Evolutionary conservation across 2,113 vertebrate species (phyloP).

Genomic region (Istiophorus platypterus): DNA sequence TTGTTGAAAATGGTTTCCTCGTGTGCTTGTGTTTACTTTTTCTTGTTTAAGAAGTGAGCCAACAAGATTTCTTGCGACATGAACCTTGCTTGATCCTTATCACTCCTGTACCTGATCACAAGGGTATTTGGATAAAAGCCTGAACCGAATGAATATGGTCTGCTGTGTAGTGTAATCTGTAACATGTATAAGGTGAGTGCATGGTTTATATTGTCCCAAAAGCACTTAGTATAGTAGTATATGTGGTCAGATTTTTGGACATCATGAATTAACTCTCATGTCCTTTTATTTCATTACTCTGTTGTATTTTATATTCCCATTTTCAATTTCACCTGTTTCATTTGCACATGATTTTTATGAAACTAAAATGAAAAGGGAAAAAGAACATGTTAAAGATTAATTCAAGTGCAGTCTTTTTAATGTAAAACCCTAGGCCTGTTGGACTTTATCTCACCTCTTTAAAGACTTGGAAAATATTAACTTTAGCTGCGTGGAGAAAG

Average conservation of each 20-base stretch:
- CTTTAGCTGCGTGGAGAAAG: conserved; percentile 1
- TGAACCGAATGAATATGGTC: not conserved
- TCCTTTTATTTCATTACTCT: not conserved
- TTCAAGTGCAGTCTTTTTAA: not conserved
- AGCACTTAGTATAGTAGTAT: not conserved
- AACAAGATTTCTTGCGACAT: not conserved
- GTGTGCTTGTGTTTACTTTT: not conserved
- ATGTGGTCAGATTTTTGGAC: not conserved
- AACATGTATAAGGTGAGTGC: not conserved
- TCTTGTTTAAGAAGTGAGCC: not conserved
- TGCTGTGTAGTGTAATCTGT: not conserved
- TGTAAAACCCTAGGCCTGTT: conserved; percentile 30
- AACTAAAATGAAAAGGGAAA: not conserved
- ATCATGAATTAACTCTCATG: not conserved
- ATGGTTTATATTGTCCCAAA: not conserved
- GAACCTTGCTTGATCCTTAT: conserved; percentile 17
- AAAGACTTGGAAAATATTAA: conserved; percentile 66
- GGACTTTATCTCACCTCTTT: conserved; percentile 61
- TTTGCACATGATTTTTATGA: conserved; percentile 1
- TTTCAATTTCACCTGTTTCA: not conserved
- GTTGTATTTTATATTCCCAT: not conserved
- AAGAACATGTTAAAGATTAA: conserved; percentile 63
- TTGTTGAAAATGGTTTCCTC: not conserved
- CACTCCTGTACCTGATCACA: conserved; percentile 19
- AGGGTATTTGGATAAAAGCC: conserved; percentile 29